A percentile compares a stretch with the other conserved stretches of the same genome.
Evolutionary conservation across 2,797 vertebrate genomes (phyloP).

Genomic region (Thalassophryne amazonica): DNA sequence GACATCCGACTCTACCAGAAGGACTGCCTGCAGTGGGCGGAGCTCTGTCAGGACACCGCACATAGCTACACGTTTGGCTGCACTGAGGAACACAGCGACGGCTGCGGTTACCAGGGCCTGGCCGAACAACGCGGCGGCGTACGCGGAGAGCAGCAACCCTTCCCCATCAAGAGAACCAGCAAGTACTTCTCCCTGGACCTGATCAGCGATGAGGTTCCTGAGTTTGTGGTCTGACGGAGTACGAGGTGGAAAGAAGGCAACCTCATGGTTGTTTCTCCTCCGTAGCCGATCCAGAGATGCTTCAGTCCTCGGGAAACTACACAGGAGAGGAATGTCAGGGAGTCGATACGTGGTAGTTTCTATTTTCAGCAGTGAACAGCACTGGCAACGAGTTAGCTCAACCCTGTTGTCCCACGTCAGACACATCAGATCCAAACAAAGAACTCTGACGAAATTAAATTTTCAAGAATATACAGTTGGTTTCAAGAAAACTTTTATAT

Average conservation of each 20-base stretch:
- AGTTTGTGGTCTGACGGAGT: constrained; percentile 90
- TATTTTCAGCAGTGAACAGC: constrained; percentile 15
- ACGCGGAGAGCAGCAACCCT: constrained; percentile 80
- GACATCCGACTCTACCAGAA: constrained; percentile 95
- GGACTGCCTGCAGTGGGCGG: constrained; percentile 89
- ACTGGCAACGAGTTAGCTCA: constrained; percentile 7
- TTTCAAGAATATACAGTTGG: constrained; percentile 13
- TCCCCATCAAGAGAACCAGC: constrained; percentile 94
- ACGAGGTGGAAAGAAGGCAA: not conserved
- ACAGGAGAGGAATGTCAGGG: constrained; percentile 2
- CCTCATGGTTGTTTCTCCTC: constrained; percentile 5
- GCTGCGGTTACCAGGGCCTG: constrained; percentile 82
- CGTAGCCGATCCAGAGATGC: constrained; percentile 10
- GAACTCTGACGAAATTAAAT: constrained; percentile 16
- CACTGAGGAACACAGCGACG: constrained; percentile 84
- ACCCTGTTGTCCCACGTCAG: constrained; percentile 2
- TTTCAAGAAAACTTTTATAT: constrained; percentile 24
- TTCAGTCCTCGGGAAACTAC: constrained; percentile 48
- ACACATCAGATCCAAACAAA: constrained; percentile 6
- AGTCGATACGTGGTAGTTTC: constrained; percentile 13
- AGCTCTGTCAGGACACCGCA: constrained; percentile 93
- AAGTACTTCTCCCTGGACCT: constrained; percentile 98
- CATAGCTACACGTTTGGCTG: constrained; percentile 99
- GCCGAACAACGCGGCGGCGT: constrained; percentile 88
- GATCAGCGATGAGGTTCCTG: constrained; percentile 90